Percentiles rank a stretch among this genome's conserved stretches.
These are phyloP conservation scores for Cheilosia vulpina DNA, from an alignment of 2,888 invertebrate genomes.

Conservation along the genomic window DNA sequence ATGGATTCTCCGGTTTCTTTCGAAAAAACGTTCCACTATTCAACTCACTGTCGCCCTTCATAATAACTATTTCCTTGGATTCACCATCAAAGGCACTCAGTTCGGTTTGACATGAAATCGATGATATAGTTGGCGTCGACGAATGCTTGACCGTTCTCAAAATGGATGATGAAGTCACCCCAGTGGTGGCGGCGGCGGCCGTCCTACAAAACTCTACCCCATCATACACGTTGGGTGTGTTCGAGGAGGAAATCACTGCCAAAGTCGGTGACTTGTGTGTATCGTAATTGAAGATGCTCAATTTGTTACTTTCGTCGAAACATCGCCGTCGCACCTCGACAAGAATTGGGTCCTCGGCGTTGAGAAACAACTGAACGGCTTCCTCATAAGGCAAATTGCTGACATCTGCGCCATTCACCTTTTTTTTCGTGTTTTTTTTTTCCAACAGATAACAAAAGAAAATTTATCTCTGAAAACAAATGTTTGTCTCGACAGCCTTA, in stretches of 20 bases:
- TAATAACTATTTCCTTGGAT: conserved; percentile 24
- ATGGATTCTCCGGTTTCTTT: conserved; percentile 10
- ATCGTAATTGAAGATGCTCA: conserved; percentile 65
- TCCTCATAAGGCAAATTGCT: conserved; percentile 85
- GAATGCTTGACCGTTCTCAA: conserved; percentile 5
- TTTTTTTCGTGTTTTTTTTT: neutral
- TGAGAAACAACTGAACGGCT: conserved; percentile 85
- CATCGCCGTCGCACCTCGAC: conserved; percentile 84
- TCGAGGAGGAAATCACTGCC: conserved; percentile 56
- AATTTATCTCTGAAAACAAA: neutral
- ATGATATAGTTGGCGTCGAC: conserved; percentile 32
- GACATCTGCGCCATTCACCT: conserved; percentile 86
- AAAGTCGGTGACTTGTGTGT: conserved; percentile 50
- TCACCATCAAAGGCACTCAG: conserved; percentile 52
- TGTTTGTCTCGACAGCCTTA: conserved; percentile 4
- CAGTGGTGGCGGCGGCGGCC: neutral
- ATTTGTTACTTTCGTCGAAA: conserved; percentile 59
- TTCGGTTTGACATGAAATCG: conserved; percentile 73
- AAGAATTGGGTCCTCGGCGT: conserved; percentile 85
- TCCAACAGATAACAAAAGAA: conserved; percentile 14
- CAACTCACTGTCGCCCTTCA: neutral
- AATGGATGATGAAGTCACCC: conserved; percentile 1
- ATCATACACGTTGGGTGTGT: conserved; percentile 19
- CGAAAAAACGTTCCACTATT: conserved; percentile 34
- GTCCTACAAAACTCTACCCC: conserved; percentile 21